Conservation (phyloP, 2,113 vertebrate species). For the Sinocyclocheilus anshuiensis region DNA sequence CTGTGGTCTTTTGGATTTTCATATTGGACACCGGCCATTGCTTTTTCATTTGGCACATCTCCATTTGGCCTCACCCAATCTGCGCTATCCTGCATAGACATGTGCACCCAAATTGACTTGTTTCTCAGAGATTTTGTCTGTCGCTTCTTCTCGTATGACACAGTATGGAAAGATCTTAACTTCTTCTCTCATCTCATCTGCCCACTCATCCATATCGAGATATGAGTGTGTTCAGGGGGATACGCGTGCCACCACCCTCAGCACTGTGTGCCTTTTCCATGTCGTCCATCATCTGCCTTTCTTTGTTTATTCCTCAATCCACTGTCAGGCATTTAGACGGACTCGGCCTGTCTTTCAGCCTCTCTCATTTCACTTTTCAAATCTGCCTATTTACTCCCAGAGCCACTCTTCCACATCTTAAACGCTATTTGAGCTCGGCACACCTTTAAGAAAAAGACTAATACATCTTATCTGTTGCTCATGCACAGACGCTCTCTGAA, state of each 20-base stretch:
- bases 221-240: conserved; percentile 34
- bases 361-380: conserved; percentile 32
- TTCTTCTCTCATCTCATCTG: conserved; percentile 43
- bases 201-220: conserved; percentile 45
- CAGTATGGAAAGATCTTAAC: conserved; percentile 29
- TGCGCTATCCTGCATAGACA: neutral
- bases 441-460: conserved; percentile 37
- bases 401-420: conserved; percentile 53
- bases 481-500: conserved; percentile 65
- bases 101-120: neutral
- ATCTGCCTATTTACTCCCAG: conserved; percentile 45
- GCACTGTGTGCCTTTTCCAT: conserved; percentile 41
- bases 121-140: too few species aligned
- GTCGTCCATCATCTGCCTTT: conserved; percentile 46
- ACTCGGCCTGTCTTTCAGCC: conserved; percentile 3
- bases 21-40: too few species aligned
- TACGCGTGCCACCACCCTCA: conserved; percentile 27
- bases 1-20: neutral
- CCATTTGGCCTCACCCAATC: neutral
- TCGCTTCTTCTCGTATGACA: too few species aligned
- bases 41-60: too few species aligned
- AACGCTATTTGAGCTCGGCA: conserved; percentile 47
- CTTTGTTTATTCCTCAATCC: conserved; percentile 51
- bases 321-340: conserved; percentile 48
- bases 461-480: conserved; percentile 56